Evolutionary conservation across 2,797 vertebrate species (phyloP).

Genomic region (Labroides dimidiatus): DNA sequence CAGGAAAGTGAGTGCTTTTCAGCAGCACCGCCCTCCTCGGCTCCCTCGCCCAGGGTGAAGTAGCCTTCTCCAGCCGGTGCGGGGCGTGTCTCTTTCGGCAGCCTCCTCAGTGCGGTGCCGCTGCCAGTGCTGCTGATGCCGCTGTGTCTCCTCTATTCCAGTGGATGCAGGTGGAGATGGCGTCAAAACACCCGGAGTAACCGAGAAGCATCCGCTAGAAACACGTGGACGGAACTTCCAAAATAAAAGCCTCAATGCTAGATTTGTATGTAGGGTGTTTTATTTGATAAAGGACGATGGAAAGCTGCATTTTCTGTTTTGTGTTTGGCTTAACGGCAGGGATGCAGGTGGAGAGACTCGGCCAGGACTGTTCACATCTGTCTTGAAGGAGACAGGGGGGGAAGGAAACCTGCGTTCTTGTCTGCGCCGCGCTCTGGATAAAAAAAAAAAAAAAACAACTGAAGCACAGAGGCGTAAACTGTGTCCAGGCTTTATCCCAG

Average conservation of each 20-base stretch:
- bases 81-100: slow-evolving; percentile 76
- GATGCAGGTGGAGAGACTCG: slow-evolving; percentile 83
- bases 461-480: slow-evolving; percentile 28
- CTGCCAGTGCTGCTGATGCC: slow-evolving; percentile 39
- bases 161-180: slow-evolving; percentile 66
- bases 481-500: slow-evolving; percentile 49
- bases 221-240: background rate
- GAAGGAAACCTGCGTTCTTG: slow-evolving; percentile 59
- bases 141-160: slow-evolving; percentile 59
- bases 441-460: too few relatives aligned
- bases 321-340: slow-evolving; percentile 34
- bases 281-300: slow-evolving; percentile 48
- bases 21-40: background rate
- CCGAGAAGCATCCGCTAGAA: slow-evolving; percentile 1
- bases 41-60: slow-evolving; percentile 50
- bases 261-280: fast-evolving
- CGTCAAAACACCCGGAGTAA: slow-evolving; percentile 43
- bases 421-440: slow-evolving; percentile 72
- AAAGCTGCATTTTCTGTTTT: background rate
- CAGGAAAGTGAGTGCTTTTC: background rate
- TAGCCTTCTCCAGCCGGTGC: slow-evolving; percentile 58
- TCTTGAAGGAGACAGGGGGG: slow-evolving; percentile 74
- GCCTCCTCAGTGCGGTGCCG: slow-evolving; percentile 65
- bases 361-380: slow-evolving; percentile 80
- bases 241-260: slow-evolving; percentile 39